phyloP scores from a whole-genome alignment of 2,888 invertebrate species.

The Argyra leucocephala region DNA sequence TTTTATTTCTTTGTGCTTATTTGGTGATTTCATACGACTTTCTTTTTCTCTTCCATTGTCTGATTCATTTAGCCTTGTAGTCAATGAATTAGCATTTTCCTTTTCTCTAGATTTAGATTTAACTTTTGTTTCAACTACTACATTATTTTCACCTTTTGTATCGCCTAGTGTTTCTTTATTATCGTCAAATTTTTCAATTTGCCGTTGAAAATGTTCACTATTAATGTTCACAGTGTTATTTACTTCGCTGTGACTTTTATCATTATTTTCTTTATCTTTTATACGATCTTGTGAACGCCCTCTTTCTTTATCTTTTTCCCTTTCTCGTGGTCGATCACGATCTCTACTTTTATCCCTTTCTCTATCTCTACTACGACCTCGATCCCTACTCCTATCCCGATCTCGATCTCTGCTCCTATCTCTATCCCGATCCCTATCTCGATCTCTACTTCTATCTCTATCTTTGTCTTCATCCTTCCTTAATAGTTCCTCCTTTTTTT shows the following conservation, averaged over 20 bases:
- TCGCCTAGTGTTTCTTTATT: neutral
- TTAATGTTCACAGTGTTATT: constrained; percentile 30
- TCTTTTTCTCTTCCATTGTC: constrained; percentile 17
- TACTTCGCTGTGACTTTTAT: constrained; percentile 29
- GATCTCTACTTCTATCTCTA: constrained; percentile 33
- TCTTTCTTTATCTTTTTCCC: constrained; percentile 13
- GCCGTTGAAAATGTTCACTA: neutral
- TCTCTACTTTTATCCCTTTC: constrained; percentile 36
- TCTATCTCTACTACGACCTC: constrained; percentile 34
- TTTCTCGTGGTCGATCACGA: constrained; percentile 28
- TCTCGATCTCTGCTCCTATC: constrained; percentile 20
- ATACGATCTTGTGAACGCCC: neutral
- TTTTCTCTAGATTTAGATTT: constrained; percentile 42
- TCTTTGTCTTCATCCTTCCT: constrained; percentile 53
- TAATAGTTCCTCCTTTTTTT: constrained; percentile 93
- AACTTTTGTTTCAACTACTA: constrained; percentile 32
- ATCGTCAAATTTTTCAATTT: neutral
- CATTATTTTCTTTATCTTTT: constrained; percentile 40
- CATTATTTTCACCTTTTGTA: constrained; percentile 25
- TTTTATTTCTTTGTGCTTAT: constrained; percentile 22
- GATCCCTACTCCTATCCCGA: constrained; percentile 29
- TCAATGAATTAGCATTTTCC: constrained; percentile 27
- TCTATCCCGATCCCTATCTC: constrained; percentile 13
- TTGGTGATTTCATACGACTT: constrained; percentile 16
- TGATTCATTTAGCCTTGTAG: constrained; percentile 18